A percentile compares a stretch with the other conserved stretches of the same genome.
Evolutionary conservation across 2,797 vertebrate species (phyloP).

Genomic region (Sebastes ruberrimus): DNA sequence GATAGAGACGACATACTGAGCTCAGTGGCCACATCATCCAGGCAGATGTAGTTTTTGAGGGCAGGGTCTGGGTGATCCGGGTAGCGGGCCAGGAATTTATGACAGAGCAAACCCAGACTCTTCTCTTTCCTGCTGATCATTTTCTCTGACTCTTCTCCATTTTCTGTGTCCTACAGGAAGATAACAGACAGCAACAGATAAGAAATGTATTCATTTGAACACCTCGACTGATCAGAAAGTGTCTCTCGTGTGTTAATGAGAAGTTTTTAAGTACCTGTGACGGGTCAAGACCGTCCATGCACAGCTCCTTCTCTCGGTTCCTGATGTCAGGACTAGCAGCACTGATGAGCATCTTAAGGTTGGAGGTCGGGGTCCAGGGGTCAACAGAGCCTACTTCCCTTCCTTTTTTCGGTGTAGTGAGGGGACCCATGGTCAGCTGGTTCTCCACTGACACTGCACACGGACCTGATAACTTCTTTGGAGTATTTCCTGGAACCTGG

Average conservation of each 20-base stretch:
- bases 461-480: slow-evolving; percentile 70
- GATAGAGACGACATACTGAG: slow-evolving; percentile 85
- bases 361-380: slow-evolving; percentile 97
- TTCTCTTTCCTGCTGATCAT: slow-evolving; percentile 94
- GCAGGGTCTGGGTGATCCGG: slow-evolving; percentile 88
- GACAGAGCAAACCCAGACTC: slow-evolving; percentile 93
- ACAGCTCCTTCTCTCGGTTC: slow-evolving; percentile 88
- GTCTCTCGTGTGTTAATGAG: fast-evolving
- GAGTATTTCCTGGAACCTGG: slow-evolving; percentile 70
- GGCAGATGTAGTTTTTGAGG: slow-evolving; percentile 89
- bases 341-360: slow-evolving; percentile 96
- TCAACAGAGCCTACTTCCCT: slow-evolving; percentile 83
- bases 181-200: background rate
- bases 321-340: slow-evolving; percentile 96
- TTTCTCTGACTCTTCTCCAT: slow-evolving; percentile 90
- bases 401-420: slow-evolving; percentile 91
- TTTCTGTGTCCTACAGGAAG: slow-evolving; percentile 83
- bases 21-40: slow-evolving; percentile 94
- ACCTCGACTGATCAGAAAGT: background rate
- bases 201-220: fast-evolving
- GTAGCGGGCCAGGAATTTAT: slow-evolving; percentile 93
- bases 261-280: slow-evolving; percentile 71
- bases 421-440: slow-evolving; percentile 78
- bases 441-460: slow-evolving; percentile 61
- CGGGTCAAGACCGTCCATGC: slow-evolving; percentile 72